Conservation (phyloP, 2,113 vertebrate species). For the Micronycteris hirsuta region DNA sequence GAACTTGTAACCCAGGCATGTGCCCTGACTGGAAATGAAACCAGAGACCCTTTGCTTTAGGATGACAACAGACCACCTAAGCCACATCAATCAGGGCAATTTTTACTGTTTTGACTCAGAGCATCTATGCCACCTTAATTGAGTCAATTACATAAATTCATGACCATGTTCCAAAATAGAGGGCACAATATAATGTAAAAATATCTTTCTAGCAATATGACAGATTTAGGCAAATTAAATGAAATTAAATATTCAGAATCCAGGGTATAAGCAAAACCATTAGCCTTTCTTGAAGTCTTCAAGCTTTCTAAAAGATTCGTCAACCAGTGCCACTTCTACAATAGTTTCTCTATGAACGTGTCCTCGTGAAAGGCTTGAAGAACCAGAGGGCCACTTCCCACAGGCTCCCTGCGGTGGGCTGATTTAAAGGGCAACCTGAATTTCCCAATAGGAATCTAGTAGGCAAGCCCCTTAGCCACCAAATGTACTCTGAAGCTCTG, state of each 20-base stretch:
- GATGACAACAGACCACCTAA: too few species aligned
- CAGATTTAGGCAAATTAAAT: background rate
- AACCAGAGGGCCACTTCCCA: background rate
- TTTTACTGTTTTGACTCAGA: slow-evolving; percentile 21
- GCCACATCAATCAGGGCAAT: background rate
- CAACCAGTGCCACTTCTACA: background rate
- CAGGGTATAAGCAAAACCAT: background rate
- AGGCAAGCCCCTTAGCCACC: background rate
- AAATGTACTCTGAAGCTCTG: background rate
- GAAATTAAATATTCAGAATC: background rate
- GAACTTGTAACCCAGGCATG: too few species aligned
- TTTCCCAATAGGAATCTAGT: background rate
- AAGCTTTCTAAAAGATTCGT: background rate
- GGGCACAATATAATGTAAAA: background rate
- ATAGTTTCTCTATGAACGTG: background rate
- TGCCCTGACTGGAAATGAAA: too few species aligned
- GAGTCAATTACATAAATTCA: background rate
- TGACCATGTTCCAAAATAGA: background rate
- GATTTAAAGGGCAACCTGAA: background rate
- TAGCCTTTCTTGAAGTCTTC: background rate
- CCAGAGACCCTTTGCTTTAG: too few species aligned
- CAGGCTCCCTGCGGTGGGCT: background rate
- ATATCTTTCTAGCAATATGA: background rate
- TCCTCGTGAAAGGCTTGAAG: background rate
- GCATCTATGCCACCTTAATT: background rate